These are phyloP conservation scores for Centroberyx gerrardi DNA, from an alignment of 2,797 vertebrate species.

Conservation along the genomic window DNA sequence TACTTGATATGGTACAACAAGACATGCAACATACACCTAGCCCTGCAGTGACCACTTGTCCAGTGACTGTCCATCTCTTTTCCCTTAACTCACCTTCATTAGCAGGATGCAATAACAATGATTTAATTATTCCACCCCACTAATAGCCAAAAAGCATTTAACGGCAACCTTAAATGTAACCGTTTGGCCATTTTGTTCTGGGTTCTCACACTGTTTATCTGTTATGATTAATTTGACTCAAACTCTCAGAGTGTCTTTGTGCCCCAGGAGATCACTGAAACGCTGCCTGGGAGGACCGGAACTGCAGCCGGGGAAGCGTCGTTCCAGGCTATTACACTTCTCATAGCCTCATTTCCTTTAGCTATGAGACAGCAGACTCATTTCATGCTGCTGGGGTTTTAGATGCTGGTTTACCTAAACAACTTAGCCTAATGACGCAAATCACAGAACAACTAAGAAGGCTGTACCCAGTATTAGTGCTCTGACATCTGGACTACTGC, in stretches of 20 bases:
- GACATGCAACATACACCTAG: background rate
- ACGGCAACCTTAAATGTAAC: slow-evolving; percentile 36
- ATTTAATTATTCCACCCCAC: slow-evolving; percentile 13
- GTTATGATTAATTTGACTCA: slow-evolving; percentile 61
- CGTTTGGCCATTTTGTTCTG: slow-evolving; percentile 47
- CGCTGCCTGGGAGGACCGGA: slow-evolving; percentile 55
- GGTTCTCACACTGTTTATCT: slow-evolving; percentile 47
- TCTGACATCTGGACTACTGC: slow-evolving; percentile 56
- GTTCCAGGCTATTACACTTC: slow-evolving; percentile 76
- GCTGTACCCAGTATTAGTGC: slow-evolving; percentile 46
- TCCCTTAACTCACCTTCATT: slow-evolving; percentile 1
- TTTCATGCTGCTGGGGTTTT: slow-evolving; percentile 76
- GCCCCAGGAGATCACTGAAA: slow-evolving; percentile 61
- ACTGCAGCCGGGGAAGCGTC: slow-evolving; percentile 53
- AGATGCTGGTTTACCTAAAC: slow-evolving; percentile 74
- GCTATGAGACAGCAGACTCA: slow-evolving; percentile 55
- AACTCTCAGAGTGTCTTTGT: background rate
- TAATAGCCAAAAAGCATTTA: background rate
- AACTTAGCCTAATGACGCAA: slow-evolving; percentile 78
- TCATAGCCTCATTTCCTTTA: slow-evolving; percentile 73
- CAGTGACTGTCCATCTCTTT: background rate
- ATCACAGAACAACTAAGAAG: slow-evolving; percentile 46
- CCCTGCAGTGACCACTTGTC: background rate
- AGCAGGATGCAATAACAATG: slow-evolving; percentile 11
- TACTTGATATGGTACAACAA: no score